Percentiles rank a stretch among this genome's conserved stretches.
Conservation (phyloP, 2,797 vertebrate genomes). For the Megaceryle alcyon region DNA sequence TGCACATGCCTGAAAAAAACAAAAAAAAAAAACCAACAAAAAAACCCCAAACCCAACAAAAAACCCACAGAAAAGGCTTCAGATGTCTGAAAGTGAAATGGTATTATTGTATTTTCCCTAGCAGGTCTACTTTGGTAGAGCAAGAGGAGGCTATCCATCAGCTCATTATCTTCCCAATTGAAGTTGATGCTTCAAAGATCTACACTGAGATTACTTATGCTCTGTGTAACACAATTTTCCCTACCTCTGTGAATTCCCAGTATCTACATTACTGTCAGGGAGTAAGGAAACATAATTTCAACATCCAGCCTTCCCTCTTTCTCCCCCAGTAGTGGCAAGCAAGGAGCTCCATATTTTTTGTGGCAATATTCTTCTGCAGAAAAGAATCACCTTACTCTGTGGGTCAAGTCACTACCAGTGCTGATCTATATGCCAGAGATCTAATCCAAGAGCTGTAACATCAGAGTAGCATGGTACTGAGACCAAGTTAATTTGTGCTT, state of each 20-base stretch:
- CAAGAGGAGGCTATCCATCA: neutral
- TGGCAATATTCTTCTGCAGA: neutral
- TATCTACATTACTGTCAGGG: neutral
- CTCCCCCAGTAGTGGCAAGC: neutral
- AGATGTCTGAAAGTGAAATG: neutral
- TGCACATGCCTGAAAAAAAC: neutral
- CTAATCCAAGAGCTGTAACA: conserved; percentile 3
- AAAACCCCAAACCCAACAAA: neutral
- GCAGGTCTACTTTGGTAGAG: neutral
- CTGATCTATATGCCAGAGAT: neutral
- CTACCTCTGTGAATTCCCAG: neutral
- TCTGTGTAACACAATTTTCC: neutral
- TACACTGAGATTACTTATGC: neutral
- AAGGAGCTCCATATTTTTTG: neutral
- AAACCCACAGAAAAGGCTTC: neutral
- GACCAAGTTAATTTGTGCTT: neutral
- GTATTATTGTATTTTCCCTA: neutral
- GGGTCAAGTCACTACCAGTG: neutral
- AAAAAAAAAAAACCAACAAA: no score
- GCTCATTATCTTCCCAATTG: neutral
- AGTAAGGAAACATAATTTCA: neutral
- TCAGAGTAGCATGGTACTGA: neutral
- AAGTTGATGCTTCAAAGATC: neutral
- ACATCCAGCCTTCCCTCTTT: neutral
- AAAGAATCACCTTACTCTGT: neutral